Conservation (phyloP, 2,797 vertebrate genomes). For the Myotis planiceps region DNA sequence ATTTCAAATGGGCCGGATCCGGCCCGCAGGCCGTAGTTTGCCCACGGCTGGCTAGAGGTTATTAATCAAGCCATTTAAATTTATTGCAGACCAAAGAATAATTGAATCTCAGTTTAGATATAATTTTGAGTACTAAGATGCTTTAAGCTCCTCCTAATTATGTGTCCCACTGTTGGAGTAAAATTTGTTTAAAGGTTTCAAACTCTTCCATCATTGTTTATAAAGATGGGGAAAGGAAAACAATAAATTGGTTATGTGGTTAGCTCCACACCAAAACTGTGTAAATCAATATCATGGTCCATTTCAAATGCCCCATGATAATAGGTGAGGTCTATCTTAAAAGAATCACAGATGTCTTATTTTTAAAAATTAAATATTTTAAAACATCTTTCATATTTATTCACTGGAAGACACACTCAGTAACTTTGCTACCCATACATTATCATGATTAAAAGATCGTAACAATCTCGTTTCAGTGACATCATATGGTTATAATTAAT, state of each 20-base stretch:
- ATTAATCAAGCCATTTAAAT: slow-evolving; percentile 61
- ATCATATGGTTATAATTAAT: not conserved
- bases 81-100: slow-evolving; percentile 44
- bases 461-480: not conserved
- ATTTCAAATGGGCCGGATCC: too few species aligned
- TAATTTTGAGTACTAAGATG: slow-evolving; percentile 49
- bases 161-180: not conserved
- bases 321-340: not conserved
- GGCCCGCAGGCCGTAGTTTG: too few species aligned
- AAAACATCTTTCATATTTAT: not conserved
- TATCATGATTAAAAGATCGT: not conserved
- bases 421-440: not conserved
- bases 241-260: not conserved
- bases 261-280: not conserved
- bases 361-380: not conserved
- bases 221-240: slow-evolving; percentile 7
- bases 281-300: not conserved
- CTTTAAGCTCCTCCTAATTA: slow-evolving; percentile 53
- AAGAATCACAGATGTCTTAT: not conserved
- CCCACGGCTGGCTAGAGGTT: too few species aligned
- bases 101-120: slow-evolving; percentile 19
- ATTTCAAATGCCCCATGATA: not conserved
- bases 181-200: not conserved
- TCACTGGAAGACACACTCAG: not conserved
- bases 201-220: not conserved